Evolutionary conservation across 30 jellyfish, hydroid and myxozoan genomes (phyloP).

Genomic region (Aurelia coerulea): DNA sequence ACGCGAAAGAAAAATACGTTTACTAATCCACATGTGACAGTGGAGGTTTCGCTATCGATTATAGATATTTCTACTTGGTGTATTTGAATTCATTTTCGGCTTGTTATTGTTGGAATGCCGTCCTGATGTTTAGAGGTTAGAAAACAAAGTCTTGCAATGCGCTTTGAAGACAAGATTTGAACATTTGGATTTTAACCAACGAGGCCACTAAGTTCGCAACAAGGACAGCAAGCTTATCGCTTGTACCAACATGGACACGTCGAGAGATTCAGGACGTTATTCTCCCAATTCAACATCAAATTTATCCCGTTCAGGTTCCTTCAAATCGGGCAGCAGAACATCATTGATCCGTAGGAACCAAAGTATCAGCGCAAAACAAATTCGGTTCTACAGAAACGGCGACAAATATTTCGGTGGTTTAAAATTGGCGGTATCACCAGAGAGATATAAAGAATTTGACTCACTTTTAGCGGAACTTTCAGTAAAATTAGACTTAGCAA

Average conservation of each 20-base stretch:
- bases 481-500: conserved; percentile 78
- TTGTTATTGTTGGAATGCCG: no score
- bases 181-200: no score
- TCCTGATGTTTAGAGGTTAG: no score
- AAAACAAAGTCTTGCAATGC: conserved; percentile 34
- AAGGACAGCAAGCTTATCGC: no score
- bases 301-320: conserved; percentile 82
- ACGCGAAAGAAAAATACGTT: no score
- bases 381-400: conserved; percentile 92
- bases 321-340: conserved; percentile 85
- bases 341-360: conserved; percentile 92
- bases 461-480: conserved; percentile 93
- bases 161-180: conserved; percentile 21
- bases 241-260: conserved; percentile 47
- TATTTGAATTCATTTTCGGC: no score
- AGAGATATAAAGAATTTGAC: conserved; percentile 89
- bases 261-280: conserved; percentile 77
- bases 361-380: conserved; percentile 96
- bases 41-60: no score
- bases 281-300: conserved; percentile 61
- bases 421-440: conserved; percentile 94
- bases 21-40: conserved; percentile 12
- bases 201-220: no score
- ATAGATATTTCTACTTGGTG: no score
- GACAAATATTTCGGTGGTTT: conserved; percentile 93